Base-by-base conservation (phyloP, 2,113 vertebrate genomes). In the Alouatta palliata region DNA sequence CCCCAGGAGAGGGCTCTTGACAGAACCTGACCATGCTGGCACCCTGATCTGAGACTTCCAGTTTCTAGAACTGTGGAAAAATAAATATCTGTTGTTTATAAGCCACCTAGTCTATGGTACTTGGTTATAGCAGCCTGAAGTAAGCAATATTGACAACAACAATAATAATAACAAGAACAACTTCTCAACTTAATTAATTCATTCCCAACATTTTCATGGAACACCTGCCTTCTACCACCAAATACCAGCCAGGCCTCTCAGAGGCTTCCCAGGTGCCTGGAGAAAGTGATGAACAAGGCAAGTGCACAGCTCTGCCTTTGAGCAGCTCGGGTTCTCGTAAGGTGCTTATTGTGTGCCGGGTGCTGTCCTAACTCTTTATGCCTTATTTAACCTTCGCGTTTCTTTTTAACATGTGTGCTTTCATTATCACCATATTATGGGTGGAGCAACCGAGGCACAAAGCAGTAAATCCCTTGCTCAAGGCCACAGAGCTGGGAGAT, bases 301-400 rank as follows among this genome's bases (percentile, higher is more conserved):
- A 30, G 43, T 8, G 30, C 23, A 27, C 2, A 14, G 35, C 32
- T 49, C 82, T 86, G 70, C 25, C 43, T 40, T 45, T 0, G 11
- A 52, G 52, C 32, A 21, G 56, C 40, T 13, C 17, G 9, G 8
- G 16, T 16, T 61, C 45, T 47, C 5, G 0, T 32, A 43, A 17
- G 14, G 23, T 49, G 56, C 71, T 54, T 16, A 0, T 10, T 47
- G 32, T 2, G 9, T 32, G 49, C 52, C 21, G 5, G 43, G 17
- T 3, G 3, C 58, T 35, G 0, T 35, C n/a, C 20, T 58, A 8
- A 30, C 35, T 14, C 82, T 66, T 86, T 9, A 3, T 0, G 0
- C 45, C 43, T 84, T 37, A 3, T 37, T 58, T 35, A 64, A n/a
- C 37, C 40, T 35, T 64, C 11, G 4, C 27, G 14, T 45, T 66